A percentile compares a stretch with the other conserved stretches of the same genome.
Conservation (phyloP, 2,797 vertebrate species). For the Gymnopithys bicolor region DNA sequence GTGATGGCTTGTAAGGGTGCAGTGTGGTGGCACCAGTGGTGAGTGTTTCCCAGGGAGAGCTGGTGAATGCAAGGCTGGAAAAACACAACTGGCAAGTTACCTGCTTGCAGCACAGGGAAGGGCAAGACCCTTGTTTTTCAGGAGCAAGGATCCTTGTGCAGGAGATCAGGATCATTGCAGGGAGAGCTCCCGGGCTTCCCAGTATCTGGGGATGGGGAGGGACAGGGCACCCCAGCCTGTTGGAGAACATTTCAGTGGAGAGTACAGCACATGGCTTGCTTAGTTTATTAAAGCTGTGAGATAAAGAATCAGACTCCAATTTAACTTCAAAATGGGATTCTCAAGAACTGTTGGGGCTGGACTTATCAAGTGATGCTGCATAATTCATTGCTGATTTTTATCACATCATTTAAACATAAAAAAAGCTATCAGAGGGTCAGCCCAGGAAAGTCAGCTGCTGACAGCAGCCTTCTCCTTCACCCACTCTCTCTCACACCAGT, state of each 20-base stretch:
- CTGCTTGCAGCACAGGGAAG: background rate
- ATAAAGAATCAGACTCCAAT: slow-evolving; percentile 20
- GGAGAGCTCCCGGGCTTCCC: background rate
- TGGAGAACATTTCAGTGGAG: background rate
- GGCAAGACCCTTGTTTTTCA: background rate
- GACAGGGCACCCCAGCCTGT: background rate
- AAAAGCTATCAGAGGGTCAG: slow-evolving; percentile 5
- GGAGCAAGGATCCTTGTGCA: too few species aligned
- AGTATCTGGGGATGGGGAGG: background rate
- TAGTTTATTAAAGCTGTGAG: slow-evolving; percentile 28
- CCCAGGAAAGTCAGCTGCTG: background rate
- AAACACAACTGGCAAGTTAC: background rate
- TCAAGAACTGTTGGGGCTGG: slow-evolving; percentile 1
- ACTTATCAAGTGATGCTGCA: slow-evolving; percentile 18
- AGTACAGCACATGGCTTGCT: background rate
- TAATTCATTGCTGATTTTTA: slow-evolving; percentile 62
- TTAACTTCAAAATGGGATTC: slow-evolving; percentile 37
- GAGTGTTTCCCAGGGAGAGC: background rate
- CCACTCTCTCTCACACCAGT: background rate
- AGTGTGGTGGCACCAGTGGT: background rate
- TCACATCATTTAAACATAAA: slow-evolving; percentile 27
- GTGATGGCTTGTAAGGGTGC: slow-evolving; percentile 9
- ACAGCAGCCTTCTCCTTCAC: background rate
- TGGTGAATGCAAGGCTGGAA: background rate
- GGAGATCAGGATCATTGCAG: background rate